Conservation (phyloP, 2,113 vertebrate species). For the Lota lota region DNA sequence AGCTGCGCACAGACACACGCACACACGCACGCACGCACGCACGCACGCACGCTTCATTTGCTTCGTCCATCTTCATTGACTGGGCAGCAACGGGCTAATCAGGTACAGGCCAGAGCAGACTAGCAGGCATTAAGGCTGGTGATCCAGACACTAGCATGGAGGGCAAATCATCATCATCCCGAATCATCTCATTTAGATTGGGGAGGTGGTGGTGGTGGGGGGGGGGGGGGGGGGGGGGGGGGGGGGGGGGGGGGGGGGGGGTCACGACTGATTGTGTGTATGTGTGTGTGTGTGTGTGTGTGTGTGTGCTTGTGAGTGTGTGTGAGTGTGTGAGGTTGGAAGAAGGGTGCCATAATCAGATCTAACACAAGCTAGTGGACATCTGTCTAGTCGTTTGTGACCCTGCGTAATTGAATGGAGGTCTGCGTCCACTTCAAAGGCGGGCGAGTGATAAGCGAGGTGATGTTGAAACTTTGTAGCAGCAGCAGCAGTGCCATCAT, state of each 20-base stretch:
- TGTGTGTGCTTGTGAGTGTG: background rate
- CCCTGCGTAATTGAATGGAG: conserved; percentile 57
- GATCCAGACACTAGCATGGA: conserved; percentile 34
- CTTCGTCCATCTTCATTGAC: too few species aligned
- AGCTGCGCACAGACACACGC: too few species aligned
- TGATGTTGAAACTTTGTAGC: conserved; percentile 31
- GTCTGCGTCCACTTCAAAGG: conserved; percentile 61
- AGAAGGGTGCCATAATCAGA: conserved; percentile 60
- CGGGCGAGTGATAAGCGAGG: conserved; percentile 46
- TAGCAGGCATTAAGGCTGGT: conserved; percentile 43
- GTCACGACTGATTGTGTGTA: conserved; percentile 29
- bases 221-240: conserved; percentile 9
- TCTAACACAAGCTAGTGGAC: conserved; percentile 41
- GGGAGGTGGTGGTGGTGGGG: too few species aligned
- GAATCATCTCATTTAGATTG: conserved; percentile 42
- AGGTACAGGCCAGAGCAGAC: conserved; percentile 64
- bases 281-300: background rate
- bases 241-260: conserved; percentile 4
- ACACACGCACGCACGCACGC: too few species aligned
- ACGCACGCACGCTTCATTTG: too few species aligned
- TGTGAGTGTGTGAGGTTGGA: conserved; percentile 26
- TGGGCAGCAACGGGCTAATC: conserved; percentile 48
- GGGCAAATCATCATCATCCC: conserved; percentile 11
- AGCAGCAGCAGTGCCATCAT: conserved; percentile 43
- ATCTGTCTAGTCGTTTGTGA: conserved; percentile 38